phyloP scores from a whole-genome alignment of 1,140 invertebrate species.

The Arion vulgaris region DNA sequence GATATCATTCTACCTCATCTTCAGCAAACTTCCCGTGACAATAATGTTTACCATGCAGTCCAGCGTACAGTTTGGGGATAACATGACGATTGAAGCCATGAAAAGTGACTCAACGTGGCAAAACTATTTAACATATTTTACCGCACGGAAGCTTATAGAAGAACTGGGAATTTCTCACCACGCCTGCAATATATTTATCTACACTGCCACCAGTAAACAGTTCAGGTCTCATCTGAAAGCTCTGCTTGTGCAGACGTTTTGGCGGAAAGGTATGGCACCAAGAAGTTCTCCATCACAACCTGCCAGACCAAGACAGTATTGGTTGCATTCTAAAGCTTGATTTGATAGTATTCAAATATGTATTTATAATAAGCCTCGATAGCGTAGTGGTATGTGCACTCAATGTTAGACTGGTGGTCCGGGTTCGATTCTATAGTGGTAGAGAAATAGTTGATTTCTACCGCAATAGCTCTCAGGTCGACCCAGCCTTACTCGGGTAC shows the following conservation, averaged over 20 bases:
- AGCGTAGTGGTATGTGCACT: too few species aligned
- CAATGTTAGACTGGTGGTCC: too few species aligned
- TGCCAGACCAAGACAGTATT: not conserved
- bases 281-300: constrained; percentile 15
- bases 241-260: constrained; percentile 9
- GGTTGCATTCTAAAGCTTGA: not conserved
- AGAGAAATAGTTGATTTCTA: too few species aligned
- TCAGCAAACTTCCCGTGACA: constrained; percentile 63
- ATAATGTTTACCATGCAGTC: constrained; percentile 56
- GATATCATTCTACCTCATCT: constrained; percentile 62
- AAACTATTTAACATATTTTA: constrained; percentile 52
- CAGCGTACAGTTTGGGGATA: constrained; percentile 35
- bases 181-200: constrained; percentile 64
- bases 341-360: not conserved
- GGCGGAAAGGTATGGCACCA: constrained; percentile 15
- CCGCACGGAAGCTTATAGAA: constrained; percentile 53
- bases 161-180: constrained; percentile 62
- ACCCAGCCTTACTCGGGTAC: too few species aligned
- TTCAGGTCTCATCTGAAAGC: constrained; percentile 52
- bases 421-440: too few species aligned
- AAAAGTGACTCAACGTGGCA: constrained; percentile 47
- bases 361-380: too few species aligned
- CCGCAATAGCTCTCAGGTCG: too few species aligned
- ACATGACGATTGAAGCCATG: constrained; percentile 44
- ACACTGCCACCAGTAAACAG: constrained; percentile 55